Evolutionary conservation across 2,113 vertebrate species (phyloP), one percentile per base, ranked within the genome.

Genomic region (Pimephales promelas): DNA sequence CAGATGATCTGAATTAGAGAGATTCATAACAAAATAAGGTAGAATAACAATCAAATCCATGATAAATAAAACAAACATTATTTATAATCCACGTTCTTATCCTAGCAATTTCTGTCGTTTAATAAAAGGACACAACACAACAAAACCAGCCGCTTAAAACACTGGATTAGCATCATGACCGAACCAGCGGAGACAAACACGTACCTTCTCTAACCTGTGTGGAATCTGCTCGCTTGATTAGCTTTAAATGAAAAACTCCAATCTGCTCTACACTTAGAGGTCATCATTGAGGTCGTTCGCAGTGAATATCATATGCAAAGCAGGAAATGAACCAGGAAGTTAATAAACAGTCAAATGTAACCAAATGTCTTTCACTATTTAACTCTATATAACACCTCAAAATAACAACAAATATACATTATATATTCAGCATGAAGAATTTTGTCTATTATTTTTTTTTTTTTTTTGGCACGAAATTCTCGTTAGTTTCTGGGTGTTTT

Each of bases 281-380:
- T 43, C 56, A 45, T 31, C 52, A 77, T 9, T 7, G 34, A 61
- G 76, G 76, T 78, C 14, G 16, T 16, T 45, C 9, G 4, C 56
- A 45, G 56, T 16, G 40, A 61, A 43, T 36, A 45, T 28, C 36
- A 43, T 62, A 61, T 78, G 76, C 76, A 78, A 61, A 78, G 14
- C 56, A 45, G 34, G 36, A 36, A 61, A n/a, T 61, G 76, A 78
- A 56, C 75, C 56, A 43, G 34, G 36, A 78, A 78, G 56, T 78
- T 61, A 78, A 78, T 78, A 78, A 78, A 78, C 76, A 45, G 56
- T 61, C 56, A 78, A 78, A 61, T 78, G 56, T 78, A 24, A 20
- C 56, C 75, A 77, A 59, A 57, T n/a, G 24, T n/a, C 56, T 78
- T 78, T 59, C 36, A 40, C 34, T 57, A 54, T 56, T 40, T 43